phyloP scores from a whole-genome alignment of 2,888 invertebrate genomes.

The Ophonus ardosiacus region DNA sequence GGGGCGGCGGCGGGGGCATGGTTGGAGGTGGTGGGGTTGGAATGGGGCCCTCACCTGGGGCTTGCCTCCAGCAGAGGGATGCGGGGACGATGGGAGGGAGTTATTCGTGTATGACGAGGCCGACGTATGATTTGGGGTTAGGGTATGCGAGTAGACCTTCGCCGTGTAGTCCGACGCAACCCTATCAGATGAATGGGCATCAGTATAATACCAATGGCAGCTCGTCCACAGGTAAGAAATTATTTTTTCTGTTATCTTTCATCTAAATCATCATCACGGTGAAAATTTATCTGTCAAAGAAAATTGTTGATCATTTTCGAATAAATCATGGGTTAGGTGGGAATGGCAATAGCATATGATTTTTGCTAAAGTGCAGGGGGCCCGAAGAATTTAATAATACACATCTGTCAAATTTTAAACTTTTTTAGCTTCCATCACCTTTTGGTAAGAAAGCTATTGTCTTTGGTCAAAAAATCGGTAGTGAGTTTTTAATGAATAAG shows the following conservation, averaged over 20 bases:
- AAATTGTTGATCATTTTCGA: too few relatives aligned
- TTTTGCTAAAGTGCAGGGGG: too few relatives aligned
- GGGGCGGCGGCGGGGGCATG: conserved; percentile 72
- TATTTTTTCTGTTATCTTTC: neutral
- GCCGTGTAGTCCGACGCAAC: conserved; percentile 83
- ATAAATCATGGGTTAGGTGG: too few relatives aligned
- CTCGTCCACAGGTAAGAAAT: conserved; percentile 76
- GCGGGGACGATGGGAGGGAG: conserved; percentile 77
- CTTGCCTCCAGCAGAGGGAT: conserved; percentile 79
- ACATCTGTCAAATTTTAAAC: too few relatives aligned
- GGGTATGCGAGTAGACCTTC: conserved; percentile 80
- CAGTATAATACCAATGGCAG: conserved; percentile 78
- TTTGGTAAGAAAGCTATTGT: too few relatives aligned
- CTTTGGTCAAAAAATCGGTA: too few relatives aligned
- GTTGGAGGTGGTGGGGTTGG: conserved; percentile 71
- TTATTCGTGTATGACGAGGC: conserved; percentile 77
- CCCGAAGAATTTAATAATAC: too few relatives aligned
- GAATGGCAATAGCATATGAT: too few relatives aligned
- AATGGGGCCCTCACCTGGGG: conserved; percentile 78
- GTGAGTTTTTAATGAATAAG: too few relatives aligned
- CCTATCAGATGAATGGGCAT: conserved; percentile 80
- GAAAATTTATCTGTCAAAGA: too few relatives aligned
- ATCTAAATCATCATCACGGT: too few relatives aligned
- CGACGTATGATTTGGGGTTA: conserved; percentile 78
- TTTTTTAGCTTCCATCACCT: too few relatives aligned